A percentile compares a stretch with the other conserved stretches of the same genome.
Conservation (phyloP, 1,140 invertebrate genomes). For the Solen grandis region DNA sequence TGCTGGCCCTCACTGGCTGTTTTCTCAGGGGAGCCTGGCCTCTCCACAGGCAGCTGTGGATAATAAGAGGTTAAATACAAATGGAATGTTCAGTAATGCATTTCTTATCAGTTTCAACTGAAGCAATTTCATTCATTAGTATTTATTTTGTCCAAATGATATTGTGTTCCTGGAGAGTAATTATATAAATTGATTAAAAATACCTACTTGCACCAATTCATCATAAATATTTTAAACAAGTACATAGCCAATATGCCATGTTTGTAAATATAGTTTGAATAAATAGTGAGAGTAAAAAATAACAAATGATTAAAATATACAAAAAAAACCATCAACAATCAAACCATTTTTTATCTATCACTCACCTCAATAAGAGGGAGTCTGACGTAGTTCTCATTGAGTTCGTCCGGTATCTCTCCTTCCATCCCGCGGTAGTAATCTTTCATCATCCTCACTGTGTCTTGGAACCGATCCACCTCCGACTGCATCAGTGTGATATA, state of each 20-base stretch:
- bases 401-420: conserved; percentile 78
- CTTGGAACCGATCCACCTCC: conserved; percentile 80
- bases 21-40: conserved; percentile 68
- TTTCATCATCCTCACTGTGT: conserved; percentile 78
- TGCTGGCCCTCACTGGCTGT: conserved; percentile 55
- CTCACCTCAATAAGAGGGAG: conserved; percentile 79
- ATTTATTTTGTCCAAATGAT: no score
- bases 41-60: conserved; percentile 68
- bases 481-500: conserved; percentile 80
- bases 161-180: no score
- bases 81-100: background rate
- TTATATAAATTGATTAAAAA: no score
- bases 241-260: no score
- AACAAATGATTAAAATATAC: background rate
- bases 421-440: conserved; percentile 81
- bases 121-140: background rate
- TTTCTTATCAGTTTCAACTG: background rate
- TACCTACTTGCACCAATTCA: no score
- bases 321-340: background rate
- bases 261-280: no score
- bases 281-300: no score
- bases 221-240: no score
- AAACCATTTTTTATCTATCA: background rate
- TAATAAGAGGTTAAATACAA: background rate
- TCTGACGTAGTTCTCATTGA: conserved; percentile 75